Evolutionary conservation across 2,888 invertebrate species (phyloP), one percentile per base, ranked within the genome.

Genomic region (Amiota minor): DNA sequence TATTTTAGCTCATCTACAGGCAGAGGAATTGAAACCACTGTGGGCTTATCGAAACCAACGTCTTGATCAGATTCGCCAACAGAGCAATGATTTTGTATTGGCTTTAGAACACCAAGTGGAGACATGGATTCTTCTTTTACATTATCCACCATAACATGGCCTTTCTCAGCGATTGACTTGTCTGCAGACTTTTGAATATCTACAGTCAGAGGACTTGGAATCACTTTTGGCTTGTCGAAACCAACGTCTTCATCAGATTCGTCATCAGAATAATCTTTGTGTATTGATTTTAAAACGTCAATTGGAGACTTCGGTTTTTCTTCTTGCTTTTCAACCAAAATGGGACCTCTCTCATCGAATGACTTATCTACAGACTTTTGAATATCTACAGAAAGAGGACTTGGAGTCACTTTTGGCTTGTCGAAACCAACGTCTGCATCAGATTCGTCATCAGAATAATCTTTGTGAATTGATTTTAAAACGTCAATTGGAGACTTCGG

Each of bases 371-470:
- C n/a, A 53, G 18, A 69, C 68, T 12, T 75, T 59, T 9, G 50
- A 68, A 59, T 45, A 56, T 9, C 65, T 72, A 16, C 72, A 65
- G 23, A 59, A 62, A 67, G 70, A 72, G 18, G 50, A 47, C n/a
- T 65, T 18, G 72, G 35, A 56, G 70, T 50, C 35, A 47, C 67
- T 16, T 64, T 65, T 20, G 70, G 73, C 49, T 69, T 68, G 3
- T 45, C 20, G 8, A 50, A 50, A n/a, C 67, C 74, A 35, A 68
- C 65, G 18, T 70, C 72, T n/a, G 70, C 69, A 35, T 74, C 70
- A 4, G 62, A 70, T 14, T 75, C 75, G 14, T 71, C 75, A 20
- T 77, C 73, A 20, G 72, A 74, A 62, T 74, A 73, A 11, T 71
- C 70, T 67, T 61, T 70, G 0, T 45, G 49, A 69, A 23, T 35